Base-by-base conservation (phyloP, 2,113 vertebrate genomes). In the Takifugu flavidus region DNA sequence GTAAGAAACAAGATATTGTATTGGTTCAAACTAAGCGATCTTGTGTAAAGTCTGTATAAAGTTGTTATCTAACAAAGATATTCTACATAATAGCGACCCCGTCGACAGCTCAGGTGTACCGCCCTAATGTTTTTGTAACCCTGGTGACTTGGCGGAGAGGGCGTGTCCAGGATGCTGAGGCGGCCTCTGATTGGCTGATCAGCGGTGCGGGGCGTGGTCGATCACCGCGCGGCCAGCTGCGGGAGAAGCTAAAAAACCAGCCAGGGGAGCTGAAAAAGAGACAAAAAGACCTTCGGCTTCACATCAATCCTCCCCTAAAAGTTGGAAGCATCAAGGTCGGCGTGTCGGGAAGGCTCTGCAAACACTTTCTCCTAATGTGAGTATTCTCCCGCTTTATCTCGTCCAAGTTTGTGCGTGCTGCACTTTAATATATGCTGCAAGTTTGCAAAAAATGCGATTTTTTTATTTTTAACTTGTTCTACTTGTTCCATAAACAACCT, bases 141-240 rank as follows among this genome's bases (percentile, higher is more conserved):
- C 45, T 26, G 52, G 59, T 70, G 70, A 64, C 27, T 2, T 53
- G 27, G 27, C 15, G 6, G 44, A 60, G 64, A 14, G 74, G 86
- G 85, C 82, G 87, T 57, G 79, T 10, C 5, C 77, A 77, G 78
- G 87, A 88, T 86, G 83, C 86, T 87, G 86, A 82, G 81, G 65
- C 44, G 47, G 60, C 6, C 13, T 72, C 61, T 71, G 0, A 87
- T 88, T 87, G 84, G 86, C 68, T 67, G 49, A 13, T 34, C 13
- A 0, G 10, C 10, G 49, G 45, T 55, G 25, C 7, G 77, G 50
- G 61, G 67, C 67, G 79, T 71, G 83, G 78, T 60, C 20, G 45
- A 51, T 65, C 26, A 61, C 62, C 27, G 60, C 39, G 67, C 67
- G 25, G 72, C 76, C 74, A 81, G 82, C 70, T 77, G 86, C 59